Evolutionary conservation across 1,140 invertebrate genomes (phyloP), one percentile per base, ranked within the genome.

Genomic region (Sesamia nonagrioides): DNA sequence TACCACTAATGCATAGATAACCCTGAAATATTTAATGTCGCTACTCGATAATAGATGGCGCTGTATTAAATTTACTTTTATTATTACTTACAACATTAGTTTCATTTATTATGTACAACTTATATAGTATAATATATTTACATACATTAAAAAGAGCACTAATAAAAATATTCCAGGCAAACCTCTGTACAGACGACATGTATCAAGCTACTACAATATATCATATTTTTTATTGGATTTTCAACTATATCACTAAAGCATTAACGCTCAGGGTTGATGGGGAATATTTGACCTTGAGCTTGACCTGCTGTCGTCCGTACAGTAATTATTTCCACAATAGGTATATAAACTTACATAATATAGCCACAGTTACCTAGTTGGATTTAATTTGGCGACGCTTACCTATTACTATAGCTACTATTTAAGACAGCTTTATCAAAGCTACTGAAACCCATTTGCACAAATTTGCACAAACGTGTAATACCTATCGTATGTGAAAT

Each of bases 11-110:
- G n/a, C 35, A 56, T 27, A 9, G 50, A 18, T 18, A 52, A 52
- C n/a, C n/a, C 4, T 50, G n/a, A 6, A 60, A 66, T 11, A 71
- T 50, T 11, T 76, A 76, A 1, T 78, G 48, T 37, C 42, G 17
- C 85, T 88, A 86, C 63, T 86, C 71, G 58, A 68, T 61, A 73
- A 80, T 11, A 89, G 89, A 88, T 89, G 86, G 88, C 86, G 85
- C 54, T 86, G 27, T 77, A 60, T 54, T 40, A 18, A 79, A 13
- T 11, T 42, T n/a, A 4, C 1, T 33, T 27, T 3, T 45, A 45
- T 11, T n/a, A n/a, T 50, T 4, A n/a, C n/a, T n/a, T n/a, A n/a
- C n/a, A n/a, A n/a, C 1, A 11, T 4, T 6, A 11, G 3, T 15
- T 13, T 1, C 13, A n/a, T 6, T 50, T 50, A 13, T 15, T 13